Percentiles rank a stretch among this genome's conserved stretches.
phyloP scores from a whole-genome alignment of 2,113 vertebrate species.

The Trinectes maculatus region DNA sequence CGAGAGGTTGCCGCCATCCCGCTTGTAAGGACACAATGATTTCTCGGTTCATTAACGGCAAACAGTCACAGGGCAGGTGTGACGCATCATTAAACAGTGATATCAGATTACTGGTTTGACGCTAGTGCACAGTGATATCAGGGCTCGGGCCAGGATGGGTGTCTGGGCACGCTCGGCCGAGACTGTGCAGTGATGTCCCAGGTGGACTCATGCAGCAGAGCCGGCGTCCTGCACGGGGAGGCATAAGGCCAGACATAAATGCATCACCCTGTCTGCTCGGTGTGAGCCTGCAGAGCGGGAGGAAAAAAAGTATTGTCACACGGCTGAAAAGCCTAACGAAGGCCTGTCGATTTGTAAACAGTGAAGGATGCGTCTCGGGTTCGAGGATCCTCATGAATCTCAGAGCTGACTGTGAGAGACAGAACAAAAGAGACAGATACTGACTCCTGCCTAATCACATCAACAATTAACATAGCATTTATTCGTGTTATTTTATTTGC shows the following conservation, averaged over 20 bases:
- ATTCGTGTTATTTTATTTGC: no score
- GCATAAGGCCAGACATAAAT: conserved; percentile 32
- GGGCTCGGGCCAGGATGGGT: conserved; percentile 10
- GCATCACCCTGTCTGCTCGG: conserved; percentile 3
- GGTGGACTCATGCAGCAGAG: conserved; percentile 27
- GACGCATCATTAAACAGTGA: conserved; percentile 49
- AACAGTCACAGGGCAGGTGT: conserved; percentile 48
- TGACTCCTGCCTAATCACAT: conserved; percentile 18
- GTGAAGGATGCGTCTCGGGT: conserved; percentile 12
- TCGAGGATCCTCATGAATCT: conserved; percentile 24
- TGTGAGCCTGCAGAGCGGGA: conserved; percentile 22
- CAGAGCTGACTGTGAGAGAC: background rate
- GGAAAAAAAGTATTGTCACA: conserved; percentile 11
- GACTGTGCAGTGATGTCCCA: conserved; percentile 18
- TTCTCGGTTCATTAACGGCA: conserved; percentile 48
- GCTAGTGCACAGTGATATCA: conserved; percentile 34
- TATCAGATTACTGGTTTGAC: conserved; percentile 28
- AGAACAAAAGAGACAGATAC: background rate
- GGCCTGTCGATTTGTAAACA: conserved; percentile 56
- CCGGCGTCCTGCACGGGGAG: no score
- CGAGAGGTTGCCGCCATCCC: conserved; percentile 41
- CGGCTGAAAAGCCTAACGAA: conserved; percentile 61
- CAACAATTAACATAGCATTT: conserved; percentile 8
- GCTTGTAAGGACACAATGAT: conserved; percentile 42
- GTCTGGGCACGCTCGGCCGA: background rate